Evolutionary conservation across 1,140 invertebrate species (phyloP).

Genomic region (Drosophila tsacasi): DNA sequence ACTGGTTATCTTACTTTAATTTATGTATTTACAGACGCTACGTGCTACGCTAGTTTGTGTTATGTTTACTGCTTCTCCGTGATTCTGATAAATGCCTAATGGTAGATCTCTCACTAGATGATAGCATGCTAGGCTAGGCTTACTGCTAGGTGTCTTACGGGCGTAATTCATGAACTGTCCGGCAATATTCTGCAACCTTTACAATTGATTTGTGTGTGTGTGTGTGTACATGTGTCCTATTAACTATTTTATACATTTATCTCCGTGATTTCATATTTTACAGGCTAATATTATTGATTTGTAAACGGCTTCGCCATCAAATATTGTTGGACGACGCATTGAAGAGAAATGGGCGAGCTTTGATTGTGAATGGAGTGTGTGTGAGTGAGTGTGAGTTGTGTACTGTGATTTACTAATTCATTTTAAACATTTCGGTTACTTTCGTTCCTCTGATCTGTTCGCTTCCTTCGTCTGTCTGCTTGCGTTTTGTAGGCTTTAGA

Average conservation of each 20-base stretch:
- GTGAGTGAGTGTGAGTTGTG: constrained; percentile 4
- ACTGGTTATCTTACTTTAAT: constrained; percentile 24
- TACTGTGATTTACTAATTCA: constrained; percentile 46
- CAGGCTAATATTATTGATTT: constrained; percentile 60
- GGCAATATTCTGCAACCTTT: constrained; percentile 72
- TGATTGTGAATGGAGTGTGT: constrained; percentile 23
- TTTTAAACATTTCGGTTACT: constrained; percentile 27
- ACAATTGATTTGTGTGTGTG: constrained; percentile 42
- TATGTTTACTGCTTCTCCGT: constrained; percentile 22
- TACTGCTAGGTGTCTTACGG: constrained; percentile 55
- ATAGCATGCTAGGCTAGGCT: constrained; percentile 40
- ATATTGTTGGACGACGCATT: constrained; percentile 70
- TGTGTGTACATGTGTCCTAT: constrained; percentile 33
- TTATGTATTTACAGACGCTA: constrained; percentile 49
- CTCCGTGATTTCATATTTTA: constrained; percentile 48
- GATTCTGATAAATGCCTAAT: constrained; percentile 55
- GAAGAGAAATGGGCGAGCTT: constrained; percentile 31
- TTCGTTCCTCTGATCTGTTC: constrained; percentile 16
- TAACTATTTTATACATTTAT: constrained; percentile 67
- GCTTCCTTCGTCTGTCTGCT: constrained; percentile 23
- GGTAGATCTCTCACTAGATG: constrained; percentile 49
- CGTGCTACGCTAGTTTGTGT: constrained; percentile 49
- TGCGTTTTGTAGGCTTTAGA: constrained; percentile 4
- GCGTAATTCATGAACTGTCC: constrained; percentile 68
- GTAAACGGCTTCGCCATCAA: constrained; percentile 64